Percentiles rank a stretch among this genome's conserved stretches.
Evolutionary conservation across 2,888 invertebrate genomes (phyloP).

Genomic region (Leptopilina drosophilae): DNA sequence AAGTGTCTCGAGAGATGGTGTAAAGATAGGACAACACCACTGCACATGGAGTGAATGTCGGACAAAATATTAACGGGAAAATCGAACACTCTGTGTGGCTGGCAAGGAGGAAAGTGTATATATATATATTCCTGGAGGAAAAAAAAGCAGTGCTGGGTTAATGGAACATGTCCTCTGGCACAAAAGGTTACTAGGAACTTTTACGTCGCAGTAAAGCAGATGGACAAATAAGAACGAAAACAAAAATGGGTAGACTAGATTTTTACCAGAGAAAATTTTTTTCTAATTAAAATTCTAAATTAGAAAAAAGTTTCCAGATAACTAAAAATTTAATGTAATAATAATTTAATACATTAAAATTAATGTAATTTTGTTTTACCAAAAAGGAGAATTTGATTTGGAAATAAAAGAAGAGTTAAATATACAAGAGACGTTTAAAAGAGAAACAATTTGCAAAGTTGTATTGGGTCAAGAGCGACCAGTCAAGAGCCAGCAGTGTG

Average conservation of each 20-base stretch:
- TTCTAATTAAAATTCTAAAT: too few relatives aligned
- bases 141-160: slow-evolving; percentile 15
- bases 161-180: slow-evolving; percentile 3
- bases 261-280: too few relatives aligned
- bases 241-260: background rate
- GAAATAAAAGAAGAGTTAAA: slow-evolving; percentile 6
- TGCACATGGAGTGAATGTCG: background rate
- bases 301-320: too few relatives aligned
- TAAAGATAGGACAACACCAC: too few relatives aligned
- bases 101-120: background rate
- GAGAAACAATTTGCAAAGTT: background rate
- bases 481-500: slow-evolving; percentile 6
- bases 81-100: background rate
- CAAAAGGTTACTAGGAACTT: background rate
- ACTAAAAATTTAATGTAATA: too few relatives aligned
- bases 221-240: background rate
- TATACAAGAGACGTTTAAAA: background rate
- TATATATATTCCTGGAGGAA: background rate
- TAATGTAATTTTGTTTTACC: too few relatives aligned
- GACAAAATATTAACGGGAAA: slow-evolving; percentile 5
- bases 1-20: too few relatives aligned
- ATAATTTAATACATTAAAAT: too few relatives aligned
- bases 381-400: background rate
- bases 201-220: background rate
- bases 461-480: slow-evolving; percentile 58